Evolutionary conservation across 2,888 invertebrate species (phyloP), one percentile per base, ranked within the genome.

Genomic region (Amblyteles armatorius): DNA sequence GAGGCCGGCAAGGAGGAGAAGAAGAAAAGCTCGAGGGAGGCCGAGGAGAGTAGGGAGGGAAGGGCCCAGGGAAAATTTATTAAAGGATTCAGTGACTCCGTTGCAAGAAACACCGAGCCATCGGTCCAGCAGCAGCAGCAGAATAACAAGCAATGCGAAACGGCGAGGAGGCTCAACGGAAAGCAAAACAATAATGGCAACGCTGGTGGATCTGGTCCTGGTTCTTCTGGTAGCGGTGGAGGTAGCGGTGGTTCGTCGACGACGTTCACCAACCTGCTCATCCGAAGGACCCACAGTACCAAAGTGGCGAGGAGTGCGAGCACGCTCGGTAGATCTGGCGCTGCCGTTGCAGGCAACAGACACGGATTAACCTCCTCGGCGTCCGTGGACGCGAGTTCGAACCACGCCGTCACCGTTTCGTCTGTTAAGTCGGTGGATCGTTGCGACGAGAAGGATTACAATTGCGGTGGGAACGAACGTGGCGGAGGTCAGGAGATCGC

Each of bases 271-370:
- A 92, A 92, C 87, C 88, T 92, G 79, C 87, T 97, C 88, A 96
- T 97, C 89, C 95, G 97, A 13, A 94, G 97, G 80, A 96, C 97
- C 5, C 96, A 97, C 90, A 97, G 97, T 88, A 96, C 97, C 1
- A 97, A 97, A 92, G 92, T 97, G 69, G 96, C 96, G 0, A 95
- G 97, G 83, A 97, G 96, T 89, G 96, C 96, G 90, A 92, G 92
- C 81, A 90, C 92, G 11, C 79, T 93, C 79, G 90, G 91, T 29
- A 91, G 91, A 77, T 82, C 89, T n/a, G 89, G 84, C 48, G 73
- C 74, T 33, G 73, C 74, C n/a, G 73, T 77, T 73, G 40, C 57
- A 26, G 52, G 60, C 13, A 83, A 76, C 40, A 72, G 85, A 40
- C 83, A 80, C 77, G 73, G 60, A 36, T 65, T 85, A 11, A 60